Conservation (phyloP, 2,797 vertebrate species). For the Staurois parvus region DNA sequence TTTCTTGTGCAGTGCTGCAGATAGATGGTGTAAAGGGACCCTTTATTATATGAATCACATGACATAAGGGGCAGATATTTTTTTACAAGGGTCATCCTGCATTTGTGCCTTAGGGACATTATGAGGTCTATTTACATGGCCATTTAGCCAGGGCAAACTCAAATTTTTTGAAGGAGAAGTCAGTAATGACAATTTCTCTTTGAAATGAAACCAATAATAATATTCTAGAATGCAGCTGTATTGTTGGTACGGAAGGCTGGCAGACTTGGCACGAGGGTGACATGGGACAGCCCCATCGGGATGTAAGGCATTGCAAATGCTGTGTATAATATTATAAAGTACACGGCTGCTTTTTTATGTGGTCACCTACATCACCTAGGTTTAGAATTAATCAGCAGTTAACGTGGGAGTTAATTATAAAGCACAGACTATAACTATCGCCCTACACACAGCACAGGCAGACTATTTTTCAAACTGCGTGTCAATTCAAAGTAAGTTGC, state of each 20-base stretch:
- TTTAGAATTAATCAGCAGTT: constrained; percentile 1
- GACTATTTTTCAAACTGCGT: background rate
- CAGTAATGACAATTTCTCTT: no score
- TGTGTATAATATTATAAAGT: background rate
- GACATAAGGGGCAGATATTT: no score
- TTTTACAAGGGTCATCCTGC: no score
- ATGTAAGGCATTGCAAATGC: background rate
- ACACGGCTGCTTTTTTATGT: constrained; percentile 6
- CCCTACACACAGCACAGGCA: background rate
- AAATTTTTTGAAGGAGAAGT: no score
- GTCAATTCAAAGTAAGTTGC: background rate
- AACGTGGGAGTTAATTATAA: constrained; percentile 11
- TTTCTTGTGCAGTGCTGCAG: no score
- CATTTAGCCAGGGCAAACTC: no score
- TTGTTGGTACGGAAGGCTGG: background rate
- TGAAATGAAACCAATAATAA: background rate
- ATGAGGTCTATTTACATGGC: no score
- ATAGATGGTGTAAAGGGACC: no score
- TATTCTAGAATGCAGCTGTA: background rate
- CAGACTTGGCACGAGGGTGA: background rate
- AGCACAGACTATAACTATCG: background rate
- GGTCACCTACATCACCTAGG: background rate
- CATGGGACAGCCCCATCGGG: background rate
- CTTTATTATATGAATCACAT: no score
- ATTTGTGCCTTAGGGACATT: no score